Evolutionary conservation across 1,140 invertebrate species (phyloP).

Genomic region (Coelopa frigida): DNA sequence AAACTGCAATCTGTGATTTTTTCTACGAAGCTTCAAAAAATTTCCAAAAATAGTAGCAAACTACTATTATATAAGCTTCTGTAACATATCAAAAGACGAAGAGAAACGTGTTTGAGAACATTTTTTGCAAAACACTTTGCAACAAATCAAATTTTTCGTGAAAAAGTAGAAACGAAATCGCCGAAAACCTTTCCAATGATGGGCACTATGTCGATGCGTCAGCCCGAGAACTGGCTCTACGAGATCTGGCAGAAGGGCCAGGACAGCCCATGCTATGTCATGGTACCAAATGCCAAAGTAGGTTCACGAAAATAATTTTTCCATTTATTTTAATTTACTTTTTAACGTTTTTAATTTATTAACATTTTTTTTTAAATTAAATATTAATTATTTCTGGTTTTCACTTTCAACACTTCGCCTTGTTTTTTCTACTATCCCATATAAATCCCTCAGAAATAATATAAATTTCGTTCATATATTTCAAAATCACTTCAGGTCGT

Average conservation of each 20-base stretch:
- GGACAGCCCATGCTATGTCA: slow-evolving; percentile 56
- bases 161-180: slow-evolving; percentile 1
- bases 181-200: slow-evolving; percentile 31
- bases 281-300: slow-evolving; percentile 58
- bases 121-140: not conserved
- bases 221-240: slow-evolving; percentile 53
- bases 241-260: slow-evolving; percentile 56
- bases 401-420: no score
- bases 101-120: no score
- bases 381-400: no score
- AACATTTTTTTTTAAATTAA: slow-evolving; percentile 5
- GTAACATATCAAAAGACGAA: no score
- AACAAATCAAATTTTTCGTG: slow-evolving; percentile 3
- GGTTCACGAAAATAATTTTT: slow-evolving; percentile 24
- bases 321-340: not conserved
- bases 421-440: no score
- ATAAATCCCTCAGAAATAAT: no score
- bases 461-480: no score
- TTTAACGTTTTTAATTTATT: not conserved
- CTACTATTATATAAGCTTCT: no score
- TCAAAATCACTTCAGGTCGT: no score
- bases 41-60: slow-evolving; percentile 6
- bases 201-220: slow-evolving; percentile 41
- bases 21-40: no score
- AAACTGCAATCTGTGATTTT: no score